These are phyloP conservation scores for Rhabdomys dilectus DNA, from an alignment of 2,113 vertebrate species.

Conservation along the genomic window DNA sequence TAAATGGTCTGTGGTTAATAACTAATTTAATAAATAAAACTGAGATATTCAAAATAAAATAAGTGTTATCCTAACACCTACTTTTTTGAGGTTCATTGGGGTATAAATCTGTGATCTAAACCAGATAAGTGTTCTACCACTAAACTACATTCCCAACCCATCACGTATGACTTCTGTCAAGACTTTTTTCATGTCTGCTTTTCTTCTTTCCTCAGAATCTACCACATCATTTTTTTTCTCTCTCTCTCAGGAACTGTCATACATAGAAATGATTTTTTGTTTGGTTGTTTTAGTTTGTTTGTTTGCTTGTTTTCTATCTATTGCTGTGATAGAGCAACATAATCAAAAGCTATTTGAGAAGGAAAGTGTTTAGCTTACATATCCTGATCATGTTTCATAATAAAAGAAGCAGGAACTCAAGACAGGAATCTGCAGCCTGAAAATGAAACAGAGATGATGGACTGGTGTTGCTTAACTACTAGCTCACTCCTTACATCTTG, in stretches of 20 bases:
- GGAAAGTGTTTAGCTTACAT: not conserved
- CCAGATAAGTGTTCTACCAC: not conserved
- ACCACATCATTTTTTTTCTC: not conserved
- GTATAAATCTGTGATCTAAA: not conserved
- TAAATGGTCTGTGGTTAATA: not conserved
- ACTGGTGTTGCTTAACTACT: not conserved
- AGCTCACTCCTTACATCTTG: not conserved
- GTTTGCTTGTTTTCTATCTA: not conserved
- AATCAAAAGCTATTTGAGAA: not conserved
- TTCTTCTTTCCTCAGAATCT: not conserved
- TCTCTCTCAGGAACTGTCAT: not conserved
- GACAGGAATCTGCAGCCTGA: not conserved
- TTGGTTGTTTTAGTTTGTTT: not conserved
- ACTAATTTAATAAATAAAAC: conserved; percentile 3
- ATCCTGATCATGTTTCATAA: not conserved
- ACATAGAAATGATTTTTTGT: not conserved
- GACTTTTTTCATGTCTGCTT: not conserved
- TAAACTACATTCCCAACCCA: not conserved
- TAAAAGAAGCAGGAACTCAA: not conserved
- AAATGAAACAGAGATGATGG: not conserved
- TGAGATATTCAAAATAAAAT: not conserved
- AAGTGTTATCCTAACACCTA: not conserved
- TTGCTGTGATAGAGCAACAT: not conserved
- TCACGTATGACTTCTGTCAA: not conserved
- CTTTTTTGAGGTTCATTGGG: not conserved